Conservation (phyloP, 1,140 invertebrate genomes). For the Druon quercuslanigerum region DNA sequence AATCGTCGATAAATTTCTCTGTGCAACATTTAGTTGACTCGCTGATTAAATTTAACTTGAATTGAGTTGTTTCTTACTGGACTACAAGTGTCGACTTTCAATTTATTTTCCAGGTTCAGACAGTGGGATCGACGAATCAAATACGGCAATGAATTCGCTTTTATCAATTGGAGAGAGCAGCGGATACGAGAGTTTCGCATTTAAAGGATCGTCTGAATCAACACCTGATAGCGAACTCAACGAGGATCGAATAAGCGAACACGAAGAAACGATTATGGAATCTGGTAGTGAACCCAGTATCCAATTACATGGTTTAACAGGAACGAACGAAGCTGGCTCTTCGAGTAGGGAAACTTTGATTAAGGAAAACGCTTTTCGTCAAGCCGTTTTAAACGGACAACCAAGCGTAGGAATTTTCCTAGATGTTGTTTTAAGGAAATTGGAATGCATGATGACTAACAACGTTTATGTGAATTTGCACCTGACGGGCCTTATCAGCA, state of each 20-base stretch:
- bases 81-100: neutral
- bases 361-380: conserved; percentile 36
- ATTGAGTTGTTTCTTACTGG: too few species aligned
- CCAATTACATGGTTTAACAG: conserved; percentile 4
- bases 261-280: conserved; percentile 63
- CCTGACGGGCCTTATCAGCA: conserved; percentile 90
- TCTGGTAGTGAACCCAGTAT: conserved; percentile 38
- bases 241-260: conserved; percentile 72
- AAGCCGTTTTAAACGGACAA: conserved; percentile 60
- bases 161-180: conserved; percentile 88
- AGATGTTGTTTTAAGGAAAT: conserved; percentile 86
- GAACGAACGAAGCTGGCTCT: neutral
- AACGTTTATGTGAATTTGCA: conserved; percentile 92
- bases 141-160: conserved; percentile 69
- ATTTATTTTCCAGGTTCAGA: conserved; percentile 49
- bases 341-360: conserved; percentile 8
- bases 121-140: conserved; percentile 56
- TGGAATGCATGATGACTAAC: conserved; percentile 90
- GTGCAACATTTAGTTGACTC: too few species aligned
- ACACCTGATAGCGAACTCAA: conserved; percentile 60
- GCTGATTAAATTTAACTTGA: too few species aligned
- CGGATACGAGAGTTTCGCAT: conserved; percentile 88
- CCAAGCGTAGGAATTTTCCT: conserved; percentile 82
- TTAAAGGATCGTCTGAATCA: conserved; percentile 75
- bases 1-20: too few species aligned